Evolutionary conservation across 2,113 vertebrate species (phyloP).

Genomic region (Mirza zaza): DNA sequence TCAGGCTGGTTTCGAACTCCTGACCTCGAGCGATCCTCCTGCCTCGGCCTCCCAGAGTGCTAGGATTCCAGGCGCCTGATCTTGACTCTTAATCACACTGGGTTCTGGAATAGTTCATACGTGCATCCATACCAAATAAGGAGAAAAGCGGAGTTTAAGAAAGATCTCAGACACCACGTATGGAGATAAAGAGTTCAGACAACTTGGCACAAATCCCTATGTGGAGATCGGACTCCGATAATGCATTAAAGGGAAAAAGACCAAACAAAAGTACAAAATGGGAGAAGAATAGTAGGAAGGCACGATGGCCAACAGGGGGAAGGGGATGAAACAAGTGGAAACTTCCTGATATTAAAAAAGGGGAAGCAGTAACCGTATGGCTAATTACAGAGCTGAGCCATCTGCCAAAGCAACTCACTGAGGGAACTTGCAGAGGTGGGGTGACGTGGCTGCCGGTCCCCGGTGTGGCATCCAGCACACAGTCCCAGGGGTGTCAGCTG

Average conservation of each 20-base stretch:
- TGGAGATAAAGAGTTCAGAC: constrained; percentile 43
- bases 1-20: no score
- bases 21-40: no score
- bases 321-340: constrained; percentile 38
- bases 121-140: constrained; percentile 54
- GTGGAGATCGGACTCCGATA: constrained; percentile 50
- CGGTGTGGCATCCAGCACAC: background rate
- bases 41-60: no score
- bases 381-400: constrained; percentile 65
- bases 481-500: background rate
- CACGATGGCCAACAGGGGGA: constrained; percentile 51
- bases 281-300: constrained; percentile 80
- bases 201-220: constrained; percentile 46
- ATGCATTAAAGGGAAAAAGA: constrained; percentile 59
- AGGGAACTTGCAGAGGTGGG: constrained; percentile 26
- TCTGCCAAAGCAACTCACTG: constrained; percentile 62
- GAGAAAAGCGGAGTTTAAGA: background rate
- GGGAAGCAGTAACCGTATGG: constrained; percentile 63
- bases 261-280: constrained; percentile 68
- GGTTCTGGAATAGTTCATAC: background rate
- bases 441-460: background rate
- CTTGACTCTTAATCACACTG: background rate
- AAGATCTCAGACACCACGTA: constrained; percentile 13
- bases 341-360: constrained; percentile 70
- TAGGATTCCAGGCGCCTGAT: no score